Evolutionary conservation across 1,140 invertebrate genomes (phyloP).

Genomic region (Acarapis woodi): DNA sequence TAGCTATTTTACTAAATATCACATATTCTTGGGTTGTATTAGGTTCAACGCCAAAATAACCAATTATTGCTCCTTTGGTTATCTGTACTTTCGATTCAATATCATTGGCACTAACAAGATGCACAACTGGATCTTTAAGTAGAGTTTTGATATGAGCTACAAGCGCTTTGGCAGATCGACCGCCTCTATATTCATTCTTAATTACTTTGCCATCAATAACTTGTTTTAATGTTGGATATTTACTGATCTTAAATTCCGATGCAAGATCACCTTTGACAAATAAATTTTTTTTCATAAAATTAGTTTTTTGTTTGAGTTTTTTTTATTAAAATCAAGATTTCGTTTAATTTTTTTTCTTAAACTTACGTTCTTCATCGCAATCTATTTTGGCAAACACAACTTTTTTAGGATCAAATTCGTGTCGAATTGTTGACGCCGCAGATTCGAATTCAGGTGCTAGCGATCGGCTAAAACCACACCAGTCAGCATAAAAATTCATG

Average conservation of each 20-base stretch:
- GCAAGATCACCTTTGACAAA: conserved; percentile 34
- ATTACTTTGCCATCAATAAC: conserved; percentile 70
- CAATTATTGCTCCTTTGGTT: conserved; percentile 70
- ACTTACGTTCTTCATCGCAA: conserved; percentile 63
- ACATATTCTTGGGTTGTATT: conserved; percentile 43
- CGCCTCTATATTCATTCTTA: conserved; percentile 78
- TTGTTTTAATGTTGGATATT: conserved; percentile 93
- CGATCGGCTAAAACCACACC: conserved; percentile 52
- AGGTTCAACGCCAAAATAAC: conserved; percentile 39
- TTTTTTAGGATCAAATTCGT: conserved; percentile 31
- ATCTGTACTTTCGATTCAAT: conserved; percentile 29
- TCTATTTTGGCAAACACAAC: conserved; percentile 89
- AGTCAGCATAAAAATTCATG: conserved; percentile 15
- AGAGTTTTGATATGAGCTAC: conserved; percentile 56
- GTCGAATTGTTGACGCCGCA: conserved; percentile 52
- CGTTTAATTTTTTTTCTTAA: not conserved
- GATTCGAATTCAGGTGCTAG: conserved; percentile 88
- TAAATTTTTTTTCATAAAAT: conserved; percentile 1
- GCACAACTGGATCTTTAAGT: conserved; percentile 55
- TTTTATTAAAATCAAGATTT: conserved; percentile 1
- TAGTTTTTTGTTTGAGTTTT: not conserved
- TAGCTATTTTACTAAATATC: conserved; percentile 46
- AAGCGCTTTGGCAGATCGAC: conserved; percentile 52
- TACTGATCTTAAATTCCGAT: conserved; percentile 70
- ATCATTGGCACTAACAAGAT: conserved; percentile 41